Percentiles rank a stretch among this genome's conserved stretches.
These are phyloP conservation scores for Pantala flavescens DNA, from an alignment of 1,140 invertebrate genomes.

Conservation along the genomic window DNA sequence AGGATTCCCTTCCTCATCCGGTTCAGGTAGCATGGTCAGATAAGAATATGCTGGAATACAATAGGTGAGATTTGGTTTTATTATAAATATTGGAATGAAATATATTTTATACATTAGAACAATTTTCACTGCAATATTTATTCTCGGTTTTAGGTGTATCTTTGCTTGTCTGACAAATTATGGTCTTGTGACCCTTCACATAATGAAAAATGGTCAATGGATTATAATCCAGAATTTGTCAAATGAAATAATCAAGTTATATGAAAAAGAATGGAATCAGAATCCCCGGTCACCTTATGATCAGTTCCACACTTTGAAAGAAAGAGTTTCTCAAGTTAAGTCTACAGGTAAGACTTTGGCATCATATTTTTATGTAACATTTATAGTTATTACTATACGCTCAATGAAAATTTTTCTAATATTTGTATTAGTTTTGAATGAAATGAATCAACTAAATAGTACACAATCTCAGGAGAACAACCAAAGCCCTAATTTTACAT, in stretches of 20 bases:
- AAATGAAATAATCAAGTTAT: too few relatives aligned
- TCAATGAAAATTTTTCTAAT: too few relatives aligned
- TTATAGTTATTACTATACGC: too few relatives aligned
- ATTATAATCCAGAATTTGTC: not conserved
- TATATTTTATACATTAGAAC: not conserved
- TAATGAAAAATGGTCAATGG: not conserved
- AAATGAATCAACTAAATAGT: too few relatives aligned
- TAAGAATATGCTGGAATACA: not conserved
- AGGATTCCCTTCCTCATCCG: not conserved
- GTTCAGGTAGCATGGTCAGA: not conserved
- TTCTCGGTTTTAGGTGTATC: not conserved
- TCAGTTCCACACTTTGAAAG: not conserved
- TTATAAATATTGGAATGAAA: not conserved
- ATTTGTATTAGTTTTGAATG: too few relatives aligned
- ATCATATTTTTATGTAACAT: too few relatives aligned
- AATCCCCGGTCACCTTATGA: too few relatives aligned
- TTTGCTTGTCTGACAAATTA: not conserved
- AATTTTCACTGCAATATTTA: not conserved
- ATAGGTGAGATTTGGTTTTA: not conserved
- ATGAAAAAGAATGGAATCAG: too few relatives aligned
- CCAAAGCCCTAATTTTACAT: too few relatives aligned
- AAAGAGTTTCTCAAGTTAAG: not conserved
- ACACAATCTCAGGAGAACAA: too few relatives aligned
- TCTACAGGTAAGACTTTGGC: not conserved
- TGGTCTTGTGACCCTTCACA: not conserved